Base-by-base conservation (phyloP, 2,113 vertebrate species). In the Donacobius atricapilla region DNA sequence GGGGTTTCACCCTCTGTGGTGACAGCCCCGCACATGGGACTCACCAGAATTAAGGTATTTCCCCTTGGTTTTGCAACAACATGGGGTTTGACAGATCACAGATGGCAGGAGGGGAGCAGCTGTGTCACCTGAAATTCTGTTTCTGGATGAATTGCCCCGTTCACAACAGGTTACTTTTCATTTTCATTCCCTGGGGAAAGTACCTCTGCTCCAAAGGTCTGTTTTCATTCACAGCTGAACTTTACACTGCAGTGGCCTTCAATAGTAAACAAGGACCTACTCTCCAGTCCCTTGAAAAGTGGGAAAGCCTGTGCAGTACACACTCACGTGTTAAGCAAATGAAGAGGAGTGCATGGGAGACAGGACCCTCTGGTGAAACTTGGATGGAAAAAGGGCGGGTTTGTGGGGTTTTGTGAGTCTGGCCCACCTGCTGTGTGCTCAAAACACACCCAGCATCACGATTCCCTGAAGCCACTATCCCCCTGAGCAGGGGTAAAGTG, bases 151-250 rank as follows among this genome's bases (percentile, higher is more conserved):
- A 51, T 35, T 0, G 1, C 14, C 10, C 44, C 15, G 14, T 70
- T 91, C 39, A 13, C 19, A 58, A 53, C 53, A 42, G 40, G 37
- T 71, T 68, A 9, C 13, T 87, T 84, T 92, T 64, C 4, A 1
- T 75, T 91, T 94, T 83, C 21, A 15, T 85, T 58, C 63, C 33
- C 40, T 37, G 30, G 23, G 68, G 87, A 76, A 70, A 77, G 77
- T 53, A 57, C 3, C 54, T 82, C 44, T 60, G 83, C 48, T 94
- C 89, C 93, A 93, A 96, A 96, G 93, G 91, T 95, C 90, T 93
- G 89, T 93, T 90, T 69, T 94, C 45, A 20, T 80, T 90, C 23
- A 4, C 75, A 70, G 75, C 33, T 94, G 92, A 96, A 91, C 94
- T 96, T 96, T 94, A 88, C 91, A 93, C 96, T 42, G 39, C 2